Percentiles rank a stretch among this genome's conserved stretches.
phyloP scores from a whole-genome alignment of 2,888 invertebrate species.

The Willowsia nigromaculata region DNA sequence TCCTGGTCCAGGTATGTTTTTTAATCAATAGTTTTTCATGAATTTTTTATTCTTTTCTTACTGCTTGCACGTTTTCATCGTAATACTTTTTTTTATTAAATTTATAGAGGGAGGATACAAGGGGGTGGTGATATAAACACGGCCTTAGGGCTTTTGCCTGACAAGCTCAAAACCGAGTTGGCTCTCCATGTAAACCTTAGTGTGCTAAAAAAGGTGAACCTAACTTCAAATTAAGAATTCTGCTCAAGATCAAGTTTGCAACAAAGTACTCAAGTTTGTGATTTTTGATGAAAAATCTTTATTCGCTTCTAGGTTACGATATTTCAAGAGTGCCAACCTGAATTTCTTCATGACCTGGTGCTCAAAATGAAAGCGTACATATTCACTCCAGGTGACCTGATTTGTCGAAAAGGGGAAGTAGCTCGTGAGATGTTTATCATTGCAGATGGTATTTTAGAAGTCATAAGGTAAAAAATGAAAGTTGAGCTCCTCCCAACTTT shows the following conservation, averaged over 20 bases:
- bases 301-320: conserved; percentile 88
- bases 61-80: too few species aligned
- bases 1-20: conserved; percentile 91
- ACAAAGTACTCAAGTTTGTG: not conserved
- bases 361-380: conserved; percentile 99
- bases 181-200: conserved; percentile 97
- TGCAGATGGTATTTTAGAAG: conserved; percentile 97
- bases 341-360: conserved; percentile 97
- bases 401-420: conserved; percentile 96
- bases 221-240: not conserved
- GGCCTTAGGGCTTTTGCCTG: conserved; percentile 93
- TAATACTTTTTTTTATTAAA: not conserved
- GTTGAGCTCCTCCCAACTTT: not conserved
- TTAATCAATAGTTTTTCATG: too few species aligned
- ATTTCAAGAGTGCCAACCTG: conserved; percentile 97
- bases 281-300: not conserved
- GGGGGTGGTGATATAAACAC: conserved; percentile 98
- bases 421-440: conserved; percentile 99
- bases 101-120: conserved; percentile 91
- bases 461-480: conserved; percentile 84
- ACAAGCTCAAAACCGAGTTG: conserved; percentile 97
- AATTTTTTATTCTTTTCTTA: too few species aligned
- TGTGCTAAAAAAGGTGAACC: conserved; percentile 92
- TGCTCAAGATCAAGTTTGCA: not conserved
- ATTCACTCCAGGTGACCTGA: conserved; percentile 98